Evolutionary conservation across 2,113 vertebrate genomes (phyloP).

Genomic region (Datnioides undecimradiatus): DNA sequence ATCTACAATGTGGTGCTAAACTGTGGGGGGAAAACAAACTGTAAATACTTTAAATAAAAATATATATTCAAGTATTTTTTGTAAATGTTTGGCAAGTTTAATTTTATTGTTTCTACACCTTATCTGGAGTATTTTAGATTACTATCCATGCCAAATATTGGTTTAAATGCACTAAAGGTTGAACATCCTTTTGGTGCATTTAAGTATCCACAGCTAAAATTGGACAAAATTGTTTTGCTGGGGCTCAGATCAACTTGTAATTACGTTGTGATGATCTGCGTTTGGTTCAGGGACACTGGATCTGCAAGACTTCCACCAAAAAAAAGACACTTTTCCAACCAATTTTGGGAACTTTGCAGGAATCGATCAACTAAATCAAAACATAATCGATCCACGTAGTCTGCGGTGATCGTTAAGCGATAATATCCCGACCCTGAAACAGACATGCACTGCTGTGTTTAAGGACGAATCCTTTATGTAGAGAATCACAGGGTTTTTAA

Average conservation of each 20-base stretch:
- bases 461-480: not conserved
- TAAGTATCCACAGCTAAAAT: not conserved
- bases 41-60: slow-evolving; percentile 87
- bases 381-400: not conserved
- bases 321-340: too few species aligned
- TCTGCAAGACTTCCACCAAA: not conserved
- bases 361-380: not conserved
- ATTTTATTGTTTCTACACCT: slow-evolving; percentile 44
- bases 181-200: not conserved
- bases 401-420: not conserved
- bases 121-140: not conserved
- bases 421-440: not conserved
- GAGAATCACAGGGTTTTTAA: slow-evolving; percentile 48
- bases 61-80: slow-evolving; percentile 68
- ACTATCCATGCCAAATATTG: not conserved
- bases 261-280: too few species aligned
- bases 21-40: slow-evolving; percentile 63
- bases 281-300: not conserved
- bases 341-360: not conserved
- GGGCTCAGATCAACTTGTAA: not conserved
- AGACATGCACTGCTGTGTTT: not conserved
- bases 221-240: not conserved
- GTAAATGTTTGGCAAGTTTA: slow-evolving; percentile 67
- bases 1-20: slow-evolving; percentile 77
- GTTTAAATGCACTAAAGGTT: not conserved